Evolutionary conservation across 2,113 vertebrate species (phyloP).

Genomic region (Chitala chitala): DNA sequence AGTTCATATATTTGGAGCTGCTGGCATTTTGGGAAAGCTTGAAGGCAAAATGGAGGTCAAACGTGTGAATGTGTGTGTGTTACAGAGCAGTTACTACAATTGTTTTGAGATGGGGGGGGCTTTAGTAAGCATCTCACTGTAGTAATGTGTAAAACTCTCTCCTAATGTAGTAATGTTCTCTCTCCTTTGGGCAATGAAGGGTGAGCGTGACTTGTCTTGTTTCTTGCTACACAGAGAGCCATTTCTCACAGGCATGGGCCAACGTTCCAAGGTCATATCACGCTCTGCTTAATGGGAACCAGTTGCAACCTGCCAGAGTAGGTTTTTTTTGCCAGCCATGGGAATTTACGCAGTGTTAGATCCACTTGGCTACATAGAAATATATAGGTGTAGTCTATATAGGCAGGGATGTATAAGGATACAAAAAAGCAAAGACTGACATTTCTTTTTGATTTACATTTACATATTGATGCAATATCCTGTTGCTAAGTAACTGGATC

Average conservation of each 20-base stretch:
- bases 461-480: conserved; percentile 8
- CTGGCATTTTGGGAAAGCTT: neutral
- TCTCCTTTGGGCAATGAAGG: no score
- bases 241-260: neutral
- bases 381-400: neutral
- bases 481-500: conserved; percentile 25
- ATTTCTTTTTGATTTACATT: conserved; percentile 9
- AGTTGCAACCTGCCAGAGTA: neutral
- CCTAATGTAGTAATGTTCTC: no score
- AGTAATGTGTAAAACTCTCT: neutral
- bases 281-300: neutral
- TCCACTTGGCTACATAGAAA: neutral
- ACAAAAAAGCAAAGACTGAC: conserved; percentile 18
- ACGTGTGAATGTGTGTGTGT: neutral
- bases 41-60: neutral
- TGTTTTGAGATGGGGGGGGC: neutral
- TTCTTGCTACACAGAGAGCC: neutral
- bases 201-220: no score
- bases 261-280: neutral
- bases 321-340: neutral
- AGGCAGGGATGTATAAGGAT: neutral
- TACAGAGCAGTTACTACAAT: neutral
- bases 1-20: neutral
- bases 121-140: neutral
- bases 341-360: neutral